Percentiles rank a stretch among this genome's conserved stretches.
phyloP scores from a whole-genome alignment of 1,140 invertebrate genomes.

The Archivesica marissinica region DNA sequence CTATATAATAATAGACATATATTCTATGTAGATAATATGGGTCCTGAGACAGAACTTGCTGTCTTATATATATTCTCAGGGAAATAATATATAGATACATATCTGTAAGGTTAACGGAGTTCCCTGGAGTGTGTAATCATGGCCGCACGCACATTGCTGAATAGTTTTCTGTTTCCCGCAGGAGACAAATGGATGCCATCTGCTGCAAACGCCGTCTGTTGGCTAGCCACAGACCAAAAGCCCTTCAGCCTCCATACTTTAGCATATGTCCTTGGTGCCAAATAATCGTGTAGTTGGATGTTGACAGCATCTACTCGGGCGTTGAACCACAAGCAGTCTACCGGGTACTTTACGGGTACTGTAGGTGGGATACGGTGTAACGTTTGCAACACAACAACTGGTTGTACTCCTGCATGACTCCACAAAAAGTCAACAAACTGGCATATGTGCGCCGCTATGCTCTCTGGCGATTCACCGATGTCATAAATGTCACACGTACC shows the following conservation, averaged over 20 bases:
- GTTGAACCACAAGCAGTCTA: constrained; percentile 13
- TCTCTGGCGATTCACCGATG: no score
- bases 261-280: no score
- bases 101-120: constrained; percentile 33
- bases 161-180: neutral
- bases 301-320: constrained; percentile 38
- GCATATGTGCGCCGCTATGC: neutral
- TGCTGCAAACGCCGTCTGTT: neutral
- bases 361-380: neutral
- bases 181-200: constrained; percentile 31
- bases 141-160: constrained; percentile 34
- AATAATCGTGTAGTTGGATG: constrained; percentile 15
- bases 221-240: constrained; percentile 18
- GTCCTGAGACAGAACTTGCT: no score
- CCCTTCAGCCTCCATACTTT: constrained; percentile 47
- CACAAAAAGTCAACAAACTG: constrained; percentile 30
- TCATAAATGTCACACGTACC: no score
- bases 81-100: neutral
- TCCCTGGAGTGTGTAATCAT: constrained; percentile 29
- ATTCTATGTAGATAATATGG: no score
- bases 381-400: constrained; percentile 36
- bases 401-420: neutral
- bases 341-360: neutral
- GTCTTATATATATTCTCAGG: no score
- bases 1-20: no score